Percentiles rank a stretch among this genome's conserved stretches.
Conservation (phyloP, 2,888 invertebrate species). For the Nemoura dubitans region DNA sequence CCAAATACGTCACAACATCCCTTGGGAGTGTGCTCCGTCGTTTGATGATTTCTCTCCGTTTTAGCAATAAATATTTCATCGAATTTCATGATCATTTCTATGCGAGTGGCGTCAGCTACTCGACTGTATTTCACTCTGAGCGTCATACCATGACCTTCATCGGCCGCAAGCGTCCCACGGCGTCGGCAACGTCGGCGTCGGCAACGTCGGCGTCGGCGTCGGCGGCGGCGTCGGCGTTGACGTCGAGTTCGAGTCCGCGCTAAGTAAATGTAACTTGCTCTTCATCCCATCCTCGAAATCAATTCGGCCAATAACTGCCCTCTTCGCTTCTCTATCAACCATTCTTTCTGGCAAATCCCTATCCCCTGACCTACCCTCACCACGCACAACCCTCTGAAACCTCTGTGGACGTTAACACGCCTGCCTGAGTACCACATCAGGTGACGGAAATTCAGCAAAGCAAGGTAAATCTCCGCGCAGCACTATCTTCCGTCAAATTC, state of each 20-base stretch:
- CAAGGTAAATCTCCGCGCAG: not conserved
- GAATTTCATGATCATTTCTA: not conserved
- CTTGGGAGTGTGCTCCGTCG: not conserved
- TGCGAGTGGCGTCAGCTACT: not conserved
- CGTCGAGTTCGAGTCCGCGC: not conserved
- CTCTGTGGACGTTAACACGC: not conserved
- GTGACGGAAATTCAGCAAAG: not conserved
- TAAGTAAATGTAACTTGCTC: slow-evolving; percentile 15
- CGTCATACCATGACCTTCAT: not conserved
- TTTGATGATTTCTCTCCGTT: slow-evolving; percentile 12
- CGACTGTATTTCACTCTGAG: not conserved
- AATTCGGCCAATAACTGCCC: not conserved
- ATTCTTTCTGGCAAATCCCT: not conserved
- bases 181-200: not conserved
- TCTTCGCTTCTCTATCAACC: not conserved
- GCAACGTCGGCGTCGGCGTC: slow-evolving; percentile 16
- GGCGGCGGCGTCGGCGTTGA: not conserved
- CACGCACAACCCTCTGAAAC: no score
- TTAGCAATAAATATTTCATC: slow-evolving; percentile 2
- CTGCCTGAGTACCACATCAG: not conserved
- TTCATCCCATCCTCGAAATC: slow-evolving; percentile 8
- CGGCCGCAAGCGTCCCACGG: not conserved
- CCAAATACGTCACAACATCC: no score
- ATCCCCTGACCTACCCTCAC: no score
- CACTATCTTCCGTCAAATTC: not conserved